Evolutionary conservation across 30 jellyfish, hydroid and myxozoan species (phyloP), one percentile per base, ranked within the genome.

Genomic region (Mastigias papua): DNA sequence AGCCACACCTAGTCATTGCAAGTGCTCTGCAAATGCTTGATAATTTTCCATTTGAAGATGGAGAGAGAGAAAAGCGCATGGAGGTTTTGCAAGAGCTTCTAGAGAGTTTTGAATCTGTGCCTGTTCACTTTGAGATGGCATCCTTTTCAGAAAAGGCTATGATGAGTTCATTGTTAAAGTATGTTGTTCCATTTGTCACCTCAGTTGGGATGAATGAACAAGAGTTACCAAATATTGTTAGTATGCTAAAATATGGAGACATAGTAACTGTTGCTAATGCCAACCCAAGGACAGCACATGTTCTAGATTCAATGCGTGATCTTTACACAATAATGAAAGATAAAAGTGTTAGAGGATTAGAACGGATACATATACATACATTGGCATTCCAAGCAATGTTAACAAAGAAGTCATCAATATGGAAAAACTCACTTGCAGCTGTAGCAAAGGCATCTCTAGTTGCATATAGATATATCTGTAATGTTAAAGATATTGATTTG

Each of bases 1-100:
- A 88, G 34, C 98, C 98, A 42, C 89, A 84, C 50, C 28, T 89
- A 26, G 93, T 93, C 27, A 80, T 93, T 66, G 86, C 80, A 0
- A 89, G 98, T 77, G 98, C 97, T 20, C 73, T 93, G 32, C 98
- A 93, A 34, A 93, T 93, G 98, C 89, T 93, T 35, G 98, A 93
- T 69, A 93, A 93, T 60, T 93, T 68, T 42, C 97, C 97, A 35
- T 93, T 81, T 78, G 81, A 88, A 50, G 90, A 82, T 5, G 92
- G 93, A 21, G 96, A 88, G 68, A 69, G 98, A 88, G 97, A 93
- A 57, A 68, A 50, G 13, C 89, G 98, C 25, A 76, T 93, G 97
- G 68, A n/a, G 63, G 72, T 71, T 17, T 28, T 93, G 87, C 90
- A 68, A 63, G 96, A 93, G 27, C 63, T 88, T 94, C 70, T 93